Percentiles rank a stretch among this genome's conserved stretches.
phyloP scores from a whole-genome alignment of 2,888 invertebrate genomes.

The Apamea crenata region DNA sequence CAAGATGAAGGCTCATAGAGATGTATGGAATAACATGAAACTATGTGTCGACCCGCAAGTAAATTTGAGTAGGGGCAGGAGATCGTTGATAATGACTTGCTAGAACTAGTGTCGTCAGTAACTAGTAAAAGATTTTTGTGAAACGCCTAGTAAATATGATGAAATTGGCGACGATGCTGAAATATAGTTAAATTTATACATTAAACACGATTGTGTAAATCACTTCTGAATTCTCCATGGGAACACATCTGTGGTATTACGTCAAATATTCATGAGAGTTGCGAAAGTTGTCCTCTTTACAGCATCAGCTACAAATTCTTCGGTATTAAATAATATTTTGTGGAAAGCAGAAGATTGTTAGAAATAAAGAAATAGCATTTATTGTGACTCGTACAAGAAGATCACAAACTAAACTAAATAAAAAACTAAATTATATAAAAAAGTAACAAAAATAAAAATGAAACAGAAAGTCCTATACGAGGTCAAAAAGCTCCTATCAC shows the following conservation, averaged over 20 bases:
- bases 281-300: slow-evolving; percentile 13
- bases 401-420: too few species aligned
- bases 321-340: not conserved
- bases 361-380: too few species aligned
- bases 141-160: not conserved
- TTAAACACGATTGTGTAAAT: slow-evolving; percentile 2
- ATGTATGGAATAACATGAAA: too few species aligned
- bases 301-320: slow-evolving; percentile 1
- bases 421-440: too few species aligned
- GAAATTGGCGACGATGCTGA: not conserved
- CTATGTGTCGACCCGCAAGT: too few species aligned
- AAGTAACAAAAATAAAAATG: too few species aligned
- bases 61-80: not conserved
- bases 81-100: too few species aligned
- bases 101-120: not conserved
- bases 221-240: not conserved
- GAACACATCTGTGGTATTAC: slow-evolving; percentile 22
- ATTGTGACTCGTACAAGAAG: too few species aligned
- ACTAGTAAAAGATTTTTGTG: not conserved
- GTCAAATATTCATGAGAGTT: slow-evolving; percentile 19
- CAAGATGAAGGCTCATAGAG: not conserved
- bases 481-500: too few species aligned
- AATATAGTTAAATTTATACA: slow-evolving; percentile 10
- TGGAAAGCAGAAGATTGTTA: not conserved
- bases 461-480: too few species aligned